Evolutionary conservation across 1,140 invertebrate genomes (phyloP).

Genomic region (Caenorhabditis brenneri): DNA sequence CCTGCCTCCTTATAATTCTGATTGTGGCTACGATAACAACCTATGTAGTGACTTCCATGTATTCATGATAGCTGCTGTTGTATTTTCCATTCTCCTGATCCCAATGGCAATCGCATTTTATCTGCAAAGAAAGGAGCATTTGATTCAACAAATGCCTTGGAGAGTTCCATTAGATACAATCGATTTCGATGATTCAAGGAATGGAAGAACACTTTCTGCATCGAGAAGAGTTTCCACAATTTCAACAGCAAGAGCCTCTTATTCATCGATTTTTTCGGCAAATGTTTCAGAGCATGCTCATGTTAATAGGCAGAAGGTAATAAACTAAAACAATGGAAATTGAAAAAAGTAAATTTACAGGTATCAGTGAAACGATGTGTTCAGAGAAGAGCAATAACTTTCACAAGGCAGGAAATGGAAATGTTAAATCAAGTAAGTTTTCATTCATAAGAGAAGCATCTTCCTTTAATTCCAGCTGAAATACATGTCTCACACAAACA

Average conservation of each 20-base stretch:
- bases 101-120: slow-evolving; percentile 46
- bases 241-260: neutral
- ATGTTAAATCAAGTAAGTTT: slow-evolving; percentile 43
- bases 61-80: slow-evolving; percentile 39
- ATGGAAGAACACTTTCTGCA: neutral
- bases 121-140: slow-evolving; percentile 42
- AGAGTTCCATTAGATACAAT: neutral
- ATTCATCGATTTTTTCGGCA: neutral
- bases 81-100: slow-evolving; percentile 13
- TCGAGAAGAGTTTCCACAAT: neutral
- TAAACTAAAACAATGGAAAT: neutral
- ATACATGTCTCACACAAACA: slow-evolving; percentile 33
- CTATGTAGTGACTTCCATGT: slow-evolving; percentile 22
- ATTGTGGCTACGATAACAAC: slow-evolving; percentile 36
- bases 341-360: neutral
- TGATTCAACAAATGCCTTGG: slow-evolving; percentile 27
- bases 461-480: slow-evolving; percentile 46
- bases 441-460: too few species aligned
- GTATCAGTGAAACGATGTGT: slow-evolving; percentile 30
- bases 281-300: neutral
- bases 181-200: neutral
- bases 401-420: slow-evolving; percentile 48
- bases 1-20: neutral
- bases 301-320: neutral
- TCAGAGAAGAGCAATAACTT: slow-evolving; percentile 43